Conservation (phyloP, 2,797 vertebrate genomes). For the Eulemur albifrons region DNA sequence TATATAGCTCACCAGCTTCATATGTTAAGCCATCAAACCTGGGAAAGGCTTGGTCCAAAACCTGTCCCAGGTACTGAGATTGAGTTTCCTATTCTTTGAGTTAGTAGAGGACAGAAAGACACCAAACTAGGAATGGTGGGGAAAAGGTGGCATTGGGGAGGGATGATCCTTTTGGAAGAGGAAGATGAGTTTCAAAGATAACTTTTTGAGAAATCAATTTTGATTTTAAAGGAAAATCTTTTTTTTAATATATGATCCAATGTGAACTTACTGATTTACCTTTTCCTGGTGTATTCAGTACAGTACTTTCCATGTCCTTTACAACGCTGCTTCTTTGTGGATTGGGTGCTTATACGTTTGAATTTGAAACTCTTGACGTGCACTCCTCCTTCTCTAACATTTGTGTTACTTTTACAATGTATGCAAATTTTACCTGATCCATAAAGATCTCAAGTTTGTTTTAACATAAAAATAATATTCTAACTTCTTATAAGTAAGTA, state of each 20-base stretch:
- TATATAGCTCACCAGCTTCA: neutral
- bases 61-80: neutral
- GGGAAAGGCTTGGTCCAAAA: neutral
- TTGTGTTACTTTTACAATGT: neutral
- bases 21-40: neutral
- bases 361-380: neutral
- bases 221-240: neutral
- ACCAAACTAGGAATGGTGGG: neutral
- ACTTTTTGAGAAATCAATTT: neutral
- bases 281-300: neutral
- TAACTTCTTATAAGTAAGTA: neutral
- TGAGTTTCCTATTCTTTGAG: neutral
- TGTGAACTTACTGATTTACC: neutral
- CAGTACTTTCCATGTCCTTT: neutral
- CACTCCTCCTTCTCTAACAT: neutral
- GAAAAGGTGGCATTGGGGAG: neutral
- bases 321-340: neutral
- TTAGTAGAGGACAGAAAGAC: neutral
- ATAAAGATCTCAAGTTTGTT: no score
- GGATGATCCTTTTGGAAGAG: neutral
- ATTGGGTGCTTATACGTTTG: neutral
- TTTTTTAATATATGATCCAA: neutral
- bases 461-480: neutral
- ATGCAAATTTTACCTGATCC: neutral
- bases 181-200: neutral